phyloP scores from a whole-genome alignment of 2,113 vertebrate species.

The Tragelaphus scriptus region DNA sequence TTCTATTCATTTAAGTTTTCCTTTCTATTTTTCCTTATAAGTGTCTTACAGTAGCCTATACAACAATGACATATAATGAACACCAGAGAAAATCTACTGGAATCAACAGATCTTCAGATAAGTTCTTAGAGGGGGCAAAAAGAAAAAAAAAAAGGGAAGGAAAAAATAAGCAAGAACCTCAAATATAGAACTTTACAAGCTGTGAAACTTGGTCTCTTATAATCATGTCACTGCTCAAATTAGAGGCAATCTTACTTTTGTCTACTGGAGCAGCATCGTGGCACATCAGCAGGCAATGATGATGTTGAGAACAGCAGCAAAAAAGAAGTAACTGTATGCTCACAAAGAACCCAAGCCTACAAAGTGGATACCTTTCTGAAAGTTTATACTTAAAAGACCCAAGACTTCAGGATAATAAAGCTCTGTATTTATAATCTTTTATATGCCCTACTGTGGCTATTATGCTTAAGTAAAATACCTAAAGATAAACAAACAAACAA shows the following conservation, averaged over 20 bases:
- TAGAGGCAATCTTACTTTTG: constrained; percentile 15
- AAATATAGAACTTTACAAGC: constrained; percentile 39
- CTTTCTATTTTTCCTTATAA: constrained; percentile 42
- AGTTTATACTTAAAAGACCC: constrained; percentile 60
- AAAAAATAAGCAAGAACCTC: constrained; percentile 51
- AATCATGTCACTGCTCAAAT: constrained; percentile 47
- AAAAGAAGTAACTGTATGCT: constrained; percentile 43
- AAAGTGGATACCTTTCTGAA: constrained; percentile 30
- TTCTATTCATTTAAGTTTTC: constrained; percentile 50
- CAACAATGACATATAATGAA: constrained; percentile 33
- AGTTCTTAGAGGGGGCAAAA: neutral
- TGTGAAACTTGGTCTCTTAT: constrained; percentile 48
- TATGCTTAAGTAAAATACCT: constrained; percentile 72
- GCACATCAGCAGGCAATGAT: constrained; percentile 75
- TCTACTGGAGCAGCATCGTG: constrained; percentile 80
- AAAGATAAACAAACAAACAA: constrained; percentile 58
- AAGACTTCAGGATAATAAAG: constrained; percentile 65
- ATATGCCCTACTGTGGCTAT: constrained; percentile 54
- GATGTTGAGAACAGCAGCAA: constrained; percentile 73
- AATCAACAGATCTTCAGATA: constrained; percentile 36
- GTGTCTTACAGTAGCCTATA: constrained; percentile 50
- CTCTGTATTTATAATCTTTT: constrained; percentile 65
- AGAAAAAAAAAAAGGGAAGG: neutral
- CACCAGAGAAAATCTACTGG: constrained; percentile 35
- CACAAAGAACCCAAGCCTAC: neutral